Evolutionary conservation across 2,113 vertebrate species (phyloP).

Genomic region (Chauna torquata): DNA sequence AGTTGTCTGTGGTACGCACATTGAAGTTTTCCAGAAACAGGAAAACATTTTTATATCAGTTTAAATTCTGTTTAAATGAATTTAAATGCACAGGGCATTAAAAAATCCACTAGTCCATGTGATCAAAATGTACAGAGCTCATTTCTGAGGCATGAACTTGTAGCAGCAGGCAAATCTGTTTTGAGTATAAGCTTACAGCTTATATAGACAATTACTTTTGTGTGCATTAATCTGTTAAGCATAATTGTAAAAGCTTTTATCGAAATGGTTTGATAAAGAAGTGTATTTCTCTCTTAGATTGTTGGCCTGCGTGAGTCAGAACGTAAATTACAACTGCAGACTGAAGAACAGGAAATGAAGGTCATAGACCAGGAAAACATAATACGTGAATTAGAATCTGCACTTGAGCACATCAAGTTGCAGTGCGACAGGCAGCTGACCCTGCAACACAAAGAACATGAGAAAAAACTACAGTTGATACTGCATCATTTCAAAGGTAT

Average conservation of each 20-base stretch:
- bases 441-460: constrained; percentile 84
- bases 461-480: constrained; percentile 84
- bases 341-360: constrained; percentile 84
- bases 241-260: background rate
- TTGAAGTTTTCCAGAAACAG: background rate
- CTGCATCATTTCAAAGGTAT: constrained; percentile 84
- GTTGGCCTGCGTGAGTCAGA: constrained; percentile 82
- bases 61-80: no score
- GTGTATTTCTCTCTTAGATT: constrained; percentile 76
- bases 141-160: background rate
- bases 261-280: background rate
- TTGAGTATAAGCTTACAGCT: background rate
- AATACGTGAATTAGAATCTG: constrained; percentile 78
- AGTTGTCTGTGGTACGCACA: background rate
- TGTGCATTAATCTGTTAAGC: background rate
- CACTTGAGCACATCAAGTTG: constrained; percentile 80
- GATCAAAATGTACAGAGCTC: background rate
- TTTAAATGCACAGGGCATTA: background rate
- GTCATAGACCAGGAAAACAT: constrained; percentile 72
- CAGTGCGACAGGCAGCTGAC: constrained; percentile 84
- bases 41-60: background rate
- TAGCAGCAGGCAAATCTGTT: background rate
- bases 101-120: background rate
- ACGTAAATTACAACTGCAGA: constrained; percentile 76
- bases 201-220: background rate